Evolutionary conservation across 2,888 invertebrate genomes (phyloP), one percentile per base, ranked within the genome.

Genomic region (Andrena chrysosceles): DNA sequence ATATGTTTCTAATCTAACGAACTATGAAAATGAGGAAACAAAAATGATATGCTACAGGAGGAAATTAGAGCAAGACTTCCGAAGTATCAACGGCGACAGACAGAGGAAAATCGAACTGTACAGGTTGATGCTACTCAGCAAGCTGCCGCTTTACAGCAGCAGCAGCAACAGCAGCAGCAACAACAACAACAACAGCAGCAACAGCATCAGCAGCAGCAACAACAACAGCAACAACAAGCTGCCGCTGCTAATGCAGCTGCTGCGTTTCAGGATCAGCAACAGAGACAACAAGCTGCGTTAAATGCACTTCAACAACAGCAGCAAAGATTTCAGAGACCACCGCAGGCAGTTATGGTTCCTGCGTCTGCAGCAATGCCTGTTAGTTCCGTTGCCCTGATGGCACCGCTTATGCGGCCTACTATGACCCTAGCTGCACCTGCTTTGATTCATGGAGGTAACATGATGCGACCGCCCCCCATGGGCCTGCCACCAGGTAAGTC

Each of bases 41-140:
- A 71, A 54, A 62, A 63, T 81, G 54, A 1, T 54, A 7, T 66
- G 20, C 85, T 91, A 20, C 93, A 98, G 93, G 98, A 98, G 93
- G 98, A 98, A 94, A 96, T 97, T 87, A 95, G 97, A 68, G 96
- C 98, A 8, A 94, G 97, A 69, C 94, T 95, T 90, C 94, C 96
- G 10, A 96, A 96, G 91, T 98, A 98, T 93, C 95, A 95, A 84
- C 94, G 94, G 62, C 95, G 95, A 81, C 94, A 93, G 77, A 91
- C 83, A 16, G 94, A 94, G 70, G 94, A 94, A 75, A 90, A 93
- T 60, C 93, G 94, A 48, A 91, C 93, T 5, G 90, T 92, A 10
- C 89, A 90, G 42, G 81, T 89, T 16, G 89, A 90, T 0, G 85
- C 82, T 1, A 87, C 64, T 29, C 90, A 91, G 33, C 92, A 87